Conservation (phyloP, 2,888 invertebrate genomes). For the Scelioninae gen. 2 region DNA sequence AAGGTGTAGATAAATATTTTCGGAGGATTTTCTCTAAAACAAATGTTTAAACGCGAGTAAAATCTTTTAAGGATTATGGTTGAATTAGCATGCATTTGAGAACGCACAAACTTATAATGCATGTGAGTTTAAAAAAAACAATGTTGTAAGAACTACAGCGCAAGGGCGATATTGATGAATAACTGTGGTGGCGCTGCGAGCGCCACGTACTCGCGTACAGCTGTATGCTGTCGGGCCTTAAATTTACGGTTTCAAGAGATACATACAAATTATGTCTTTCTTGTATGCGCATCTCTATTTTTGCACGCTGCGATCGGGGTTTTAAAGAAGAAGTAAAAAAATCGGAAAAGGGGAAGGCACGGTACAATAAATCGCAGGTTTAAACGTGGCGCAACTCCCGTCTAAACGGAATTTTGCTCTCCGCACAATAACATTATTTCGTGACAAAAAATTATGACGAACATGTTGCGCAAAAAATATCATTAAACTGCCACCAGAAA, state of each 20-base stretch:
- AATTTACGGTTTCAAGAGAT: constrained; percentile 59
- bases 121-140: constrained; percentile 39
- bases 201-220: constrained; percentile 17
- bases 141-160: constrained; percentile 26
- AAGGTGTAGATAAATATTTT: too few species aligned
- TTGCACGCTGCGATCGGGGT: constrained; percentile 47
- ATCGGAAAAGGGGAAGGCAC: constrained; percentile 25
- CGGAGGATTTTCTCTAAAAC: constrained; percentile 9
- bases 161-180: constrained; percentile 48
- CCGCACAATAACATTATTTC: constrained; percentile 41
- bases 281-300: constrained; percentile 55
- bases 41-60: constrained; percentile 9
- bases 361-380: constrained; percentile 50
- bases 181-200: constrained; percentile 26
- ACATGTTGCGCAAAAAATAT: constrained; percentile 24
- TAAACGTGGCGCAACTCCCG: constrained; percentile 32
- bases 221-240: constrained; percentile 46
- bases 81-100: too few species aligned
- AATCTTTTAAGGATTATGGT: too few species aligned
- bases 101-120: too few species aligned
- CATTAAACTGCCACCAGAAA: constrained; percentile 16
- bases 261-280: constrained; percentile 62
- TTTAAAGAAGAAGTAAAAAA: constrained; percentile 27
- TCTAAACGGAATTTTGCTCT: constrained; percentile 47
- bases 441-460: constrained; percentile 39